Evolutionary conservation across 2,797 vertebrate species (phyloP), one percentile per base, ranked within the genome.

Genomic region (Poeciliopsis presidionis): DNA sequence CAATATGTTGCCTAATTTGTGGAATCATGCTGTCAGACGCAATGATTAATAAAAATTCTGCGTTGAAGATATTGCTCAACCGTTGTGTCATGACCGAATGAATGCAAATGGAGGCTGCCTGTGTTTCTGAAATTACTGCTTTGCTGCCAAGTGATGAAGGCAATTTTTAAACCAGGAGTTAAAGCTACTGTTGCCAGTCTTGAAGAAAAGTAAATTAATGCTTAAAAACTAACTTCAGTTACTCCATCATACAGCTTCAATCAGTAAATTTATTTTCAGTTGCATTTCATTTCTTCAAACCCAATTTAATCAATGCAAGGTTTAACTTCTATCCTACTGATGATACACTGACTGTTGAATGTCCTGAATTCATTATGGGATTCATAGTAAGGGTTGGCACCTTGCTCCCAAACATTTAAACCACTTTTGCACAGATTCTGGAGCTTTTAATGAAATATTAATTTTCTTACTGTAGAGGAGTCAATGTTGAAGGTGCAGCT

Each of bases 391-490:
- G 75, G 59, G 53, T 74, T 73, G 9, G 47, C 75, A 51, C 55
- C 70, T 87, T 65, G 77, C 72, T 74, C 76, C 59, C 3, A 18
- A n/a, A 65, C 41, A 79, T 77, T 49, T 82, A 74, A 70, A 71
- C 45, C 46, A 28, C 43, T 59, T 80, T 47, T 79, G 77, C 61
- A 61, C 73, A 78, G 59, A 77, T 76, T 75, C 81, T 67, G 75
- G 22, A 49, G 65, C 57, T 79, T 84, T 85, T 90, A 87, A 91
- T 91, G 87, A 89, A 87, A 81, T 84, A 91, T 88, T 77, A 83
- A 89, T 88, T 88, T 78, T 81, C 57, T 81, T 88, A 80, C 57
- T 28, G 81, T 80, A 4, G 70, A 82, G 81, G 14, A 72, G 84
- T 80, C 65, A 53, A 51, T 75, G 86, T 78, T 36, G 55, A 71